Evolutionary conservation across 2,113 vertebrate species (phyloP), one percentile per base, ranked within the genome.

Genomic region (Turnix velox): DNA sequence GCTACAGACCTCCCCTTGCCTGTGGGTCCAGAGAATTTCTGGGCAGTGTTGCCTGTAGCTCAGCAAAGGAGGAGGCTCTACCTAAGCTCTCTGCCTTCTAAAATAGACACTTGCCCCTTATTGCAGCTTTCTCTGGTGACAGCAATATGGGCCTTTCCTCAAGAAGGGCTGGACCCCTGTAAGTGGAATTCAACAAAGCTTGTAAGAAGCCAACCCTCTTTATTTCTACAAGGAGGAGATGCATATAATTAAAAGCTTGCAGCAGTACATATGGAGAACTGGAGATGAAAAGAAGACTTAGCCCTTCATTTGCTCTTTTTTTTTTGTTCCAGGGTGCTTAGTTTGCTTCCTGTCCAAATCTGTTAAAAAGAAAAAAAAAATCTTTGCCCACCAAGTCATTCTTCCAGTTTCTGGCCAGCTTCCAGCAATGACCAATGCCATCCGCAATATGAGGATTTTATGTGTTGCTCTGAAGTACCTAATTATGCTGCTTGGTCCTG

Each of bases 401-500:
- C 59, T 79, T 84, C 58, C 51, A 65, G 30, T 78, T 93, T 49
- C 54, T 93, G 89, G 91, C 87, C 43, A 58, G 46, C 46, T 93
- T 89, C 95, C 92, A 95, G 63, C 74, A 71, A 43, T 96, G 95
- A 92, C 95, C 94, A 62, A 73, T 58, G 61, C 73, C 27, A 46
- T 82, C 84, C 4, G 20, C 87, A 89, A 27, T 83, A 91, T 69
- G 77, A 85, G 67, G 30, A 71, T 93, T 95, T 96, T 96, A 95
- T 96, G 89, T 75, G 30, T 94, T 93, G 80, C 67, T 91, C 58
- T 95, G 87, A 92, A 95, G 87, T 73, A 85, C 67, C 89, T 93
- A 92, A 94, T 95, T 96, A 92, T 37, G 39, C 84, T 92, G 87
- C 89, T 83, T 79, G 78, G 63, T 94, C 81, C 75, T 74, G 84